These are phyloP conservation scores for Harpalus rufipes DNA, from an alignment of 2,888 invertebrate genomes.

Conservation along the genomic window DNA sequence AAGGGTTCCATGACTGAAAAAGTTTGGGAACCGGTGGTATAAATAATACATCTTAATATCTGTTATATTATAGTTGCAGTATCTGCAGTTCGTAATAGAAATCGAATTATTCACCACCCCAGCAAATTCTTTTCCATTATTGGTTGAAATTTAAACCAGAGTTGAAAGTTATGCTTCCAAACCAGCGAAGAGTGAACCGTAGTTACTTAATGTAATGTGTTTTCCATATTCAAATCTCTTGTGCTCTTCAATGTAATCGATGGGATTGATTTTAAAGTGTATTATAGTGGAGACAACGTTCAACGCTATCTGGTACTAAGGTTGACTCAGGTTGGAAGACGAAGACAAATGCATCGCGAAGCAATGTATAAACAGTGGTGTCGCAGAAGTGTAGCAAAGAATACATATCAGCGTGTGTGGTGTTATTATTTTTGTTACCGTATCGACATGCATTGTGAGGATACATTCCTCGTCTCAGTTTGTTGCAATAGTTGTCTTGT, in stretches of 20 bases:
- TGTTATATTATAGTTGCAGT: not conserved
- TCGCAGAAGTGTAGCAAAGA: too few relatives aligned
- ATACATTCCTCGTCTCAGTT: too few relatives aligned
- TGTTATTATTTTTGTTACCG: too few relatives aligned
- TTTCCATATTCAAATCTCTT: not conserved
- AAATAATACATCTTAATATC: not conserved
- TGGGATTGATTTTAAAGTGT: not conserved
- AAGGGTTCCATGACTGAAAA: too few relatives aligned
- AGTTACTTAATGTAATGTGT: slow-evolving; percentile 3
- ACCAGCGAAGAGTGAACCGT: not conserved
- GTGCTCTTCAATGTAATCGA: not conserved
- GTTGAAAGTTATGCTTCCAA: not conserved
- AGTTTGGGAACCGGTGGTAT: too few relatives aligned
- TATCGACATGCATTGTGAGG: too few relatives aligned
- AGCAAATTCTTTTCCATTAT: not conserved
- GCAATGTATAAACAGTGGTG: not conserved
- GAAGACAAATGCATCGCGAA: not conserved
- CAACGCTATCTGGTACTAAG: not conserved
- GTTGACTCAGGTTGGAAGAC: not conserved
- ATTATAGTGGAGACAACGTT: not conserved
- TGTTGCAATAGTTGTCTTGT: too few relatives aligned
- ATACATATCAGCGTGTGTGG: too few relatives aligned
- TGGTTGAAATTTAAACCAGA: not conserved
- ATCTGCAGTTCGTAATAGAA: not conserved
- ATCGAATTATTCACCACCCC: slow-evolving; percentile 1